Evolutionary conservation across 1,140 invertebrate species (phyloP).

Genomic region (Euwallacea similis): DNA sequence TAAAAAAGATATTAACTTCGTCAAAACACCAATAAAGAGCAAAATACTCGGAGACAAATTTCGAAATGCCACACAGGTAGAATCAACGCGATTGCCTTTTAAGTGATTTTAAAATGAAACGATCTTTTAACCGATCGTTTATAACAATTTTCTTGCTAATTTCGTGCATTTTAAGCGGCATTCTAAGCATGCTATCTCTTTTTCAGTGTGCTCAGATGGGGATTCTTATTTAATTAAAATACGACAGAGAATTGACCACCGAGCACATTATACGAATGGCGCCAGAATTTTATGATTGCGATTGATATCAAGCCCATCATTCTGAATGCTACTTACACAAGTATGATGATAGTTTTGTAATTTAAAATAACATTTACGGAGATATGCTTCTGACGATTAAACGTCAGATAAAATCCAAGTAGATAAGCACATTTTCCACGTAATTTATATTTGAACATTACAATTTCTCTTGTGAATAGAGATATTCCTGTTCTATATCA

Average conservation of each 20-base stretch:
- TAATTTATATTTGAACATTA: too few relatives aligned
- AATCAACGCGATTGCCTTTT: slow-evolving; percentile 24
- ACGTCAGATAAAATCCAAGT: too few relatives aligned
- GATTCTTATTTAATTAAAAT: slow-evolving; percentile 16
- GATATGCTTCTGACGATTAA: too few relatives aligned
- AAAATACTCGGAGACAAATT: slow-evolving; percentile 20
- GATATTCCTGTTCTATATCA: too few relatives aligned
- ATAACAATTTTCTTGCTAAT: slow-evolving; percentile 28
- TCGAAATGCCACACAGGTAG: slow-evolving; percentile 26
- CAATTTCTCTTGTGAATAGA: too few relatives aligned
- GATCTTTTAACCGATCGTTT: slow-evolving; percentile 12
- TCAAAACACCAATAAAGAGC: slow-evolving; percentile 25
- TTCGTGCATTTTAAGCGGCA: slow-evolving; percentile 28
- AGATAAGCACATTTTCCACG: too few relatives aligned
- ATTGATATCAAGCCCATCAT: not conserved
- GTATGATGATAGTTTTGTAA: too few relatives aligned
- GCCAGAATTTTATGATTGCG: slow-evolving; percentile 7
- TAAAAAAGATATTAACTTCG: slow-evolving; percentile 32
- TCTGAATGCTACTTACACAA: too few relatives aligned
- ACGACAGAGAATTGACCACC: slow-evolving; percentile 3
- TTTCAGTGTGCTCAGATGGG: slow-evolving; percentile 10
- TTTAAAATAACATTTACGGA: too few relatives aligned
- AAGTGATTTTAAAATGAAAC: slow-evolving; percentile 28
- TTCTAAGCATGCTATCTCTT: slow-evolving; percentile 22
- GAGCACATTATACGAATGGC: not conserved